Evolutionary conservation across 2,888 invertebrate species (phyloP).

Genomic region (Tinea pellionella): DNA sequence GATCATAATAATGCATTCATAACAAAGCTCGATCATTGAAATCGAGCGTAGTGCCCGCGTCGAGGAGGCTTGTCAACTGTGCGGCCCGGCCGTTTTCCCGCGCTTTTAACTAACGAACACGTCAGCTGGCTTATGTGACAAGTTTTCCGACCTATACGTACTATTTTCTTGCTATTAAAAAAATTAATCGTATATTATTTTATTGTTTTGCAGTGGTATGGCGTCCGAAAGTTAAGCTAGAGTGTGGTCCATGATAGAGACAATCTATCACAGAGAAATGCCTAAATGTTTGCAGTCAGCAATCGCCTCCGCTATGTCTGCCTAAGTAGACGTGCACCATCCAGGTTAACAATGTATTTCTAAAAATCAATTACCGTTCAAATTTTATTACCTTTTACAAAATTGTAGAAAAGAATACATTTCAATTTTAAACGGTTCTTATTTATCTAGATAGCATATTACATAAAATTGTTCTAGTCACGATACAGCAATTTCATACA

Average conservation of each 20-base stretch:
- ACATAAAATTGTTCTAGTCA: neutral
- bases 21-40: neutral
- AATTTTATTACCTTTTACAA: too few species aligned
- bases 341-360: too few species aligned
- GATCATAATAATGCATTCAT: neutral
- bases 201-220: too few species aligned
- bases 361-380: too few species aligned
- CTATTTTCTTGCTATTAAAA: neutral
- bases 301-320: too few species aligned
- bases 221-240: too few species aligned
- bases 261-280: too few species aligned
- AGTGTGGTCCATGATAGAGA: too few species aligned
- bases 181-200: neutral
- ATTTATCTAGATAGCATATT: neutral
- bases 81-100: slow-evolving; percentile 36
- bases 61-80: slow-evolving; percentile 31
- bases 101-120: slow-evolving; percentile 46
- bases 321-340: too few species aligned
- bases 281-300: too few species aligned
- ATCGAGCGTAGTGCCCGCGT: neutral
- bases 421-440: neutral
- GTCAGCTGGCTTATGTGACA: slow-evolving; percentile 43
- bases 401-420: neutral
- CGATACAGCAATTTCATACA: slow-evolving; percentile 1
- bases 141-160: slow-evolving; percentile 32